Evolutionary conservation across 2,888 invertebrate species (phyloP), one percentile per base, ranked within the genome.

Genomic region (Lamproptera curius): DNA sequence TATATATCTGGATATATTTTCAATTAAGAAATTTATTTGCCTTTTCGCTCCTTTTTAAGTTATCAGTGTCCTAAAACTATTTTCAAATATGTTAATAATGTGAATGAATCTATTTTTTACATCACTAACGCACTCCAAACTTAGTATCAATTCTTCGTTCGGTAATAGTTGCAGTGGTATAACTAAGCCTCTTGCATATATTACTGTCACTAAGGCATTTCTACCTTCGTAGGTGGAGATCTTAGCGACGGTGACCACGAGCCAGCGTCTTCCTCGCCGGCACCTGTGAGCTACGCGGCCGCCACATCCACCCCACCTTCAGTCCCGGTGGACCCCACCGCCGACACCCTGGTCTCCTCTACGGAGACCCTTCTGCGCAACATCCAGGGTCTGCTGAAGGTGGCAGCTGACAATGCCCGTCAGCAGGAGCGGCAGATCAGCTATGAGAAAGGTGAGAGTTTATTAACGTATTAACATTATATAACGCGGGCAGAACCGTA

Each of bases 341-440:
- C 86, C 1, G 89, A 89, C 62, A 83, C 89, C 62, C 78, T 89
- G 59, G 91, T 91, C 62, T 95, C 95, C 57, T 97, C 97, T 67
- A 97, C 97, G 50, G 97, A 98, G 87, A 97, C 97, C 52, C 90
- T 98, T 59, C 91, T 98, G 60, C 90, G 97, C 71, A 98, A 98
- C 82, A 98, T 98, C 70, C 97, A 98, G 84, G 97, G 97, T 44
- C 90, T 98, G 57, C 91, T 98, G 55, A 97, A 98, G 85, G 97
- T 98, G 53, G 98, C 98, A n/a, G 97, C 97, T 1, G 97, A 98
- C 82, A 97, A 97, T 85, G 97, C 97, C 46, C 91, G 97, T 65
- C 97, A 97, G 73, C 97, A 97, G 85, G 98, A 98, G 82, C 90
- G 97, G 61, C 97, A 98, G 86, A 95, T 97, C 84, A 96, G 94